Evolutionary conservation across 2,113 vertebrate species (phyloP).

Genomic region (Hiodon alosoides): DNA sequence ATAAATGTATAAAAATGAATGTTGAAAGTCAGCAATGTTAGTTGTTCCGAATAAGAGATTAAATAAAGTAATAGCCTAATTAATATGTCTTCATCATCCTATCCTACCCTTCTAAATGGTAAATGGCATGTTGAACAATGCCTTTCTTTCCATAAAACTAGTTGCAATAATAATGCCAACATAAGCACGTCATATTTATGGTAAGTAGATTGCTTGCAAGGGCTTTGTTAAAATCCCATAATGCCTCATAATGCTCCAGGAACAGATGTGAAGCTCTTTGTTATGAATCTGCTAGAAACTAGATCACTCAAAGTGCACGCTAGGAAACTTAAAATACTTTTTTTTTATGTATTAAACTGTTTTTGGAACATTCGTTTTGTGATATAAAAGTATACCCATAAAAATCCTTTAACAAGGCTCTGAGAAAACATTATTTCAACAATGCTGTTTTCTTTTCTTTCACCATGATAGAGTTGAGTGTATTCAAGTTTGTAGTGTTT

Average conservation of each 20-base stretch:
- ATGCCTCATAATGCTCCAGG: constrained; percentile 7
- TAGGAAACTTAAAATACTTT: background rate
- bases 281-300: constrained; percentile 1
- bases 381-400: background rate
- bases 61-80: background rate
- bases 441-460: background rate
- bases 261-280: background rate
- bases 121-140: background rate
- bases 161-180: background rate
- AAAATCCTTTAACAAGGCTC: constrained; percentile 4
- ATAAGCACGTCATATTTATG: constrained; percentile 2
- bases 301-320: background rate
- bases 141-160: background rate
- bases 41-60: background rate
- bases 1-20: too few species aligned
- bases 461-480: background rate
- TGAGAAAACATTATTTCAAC: background rate
- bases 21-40: too few species aligned
- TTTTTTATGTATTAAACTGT: background rate
- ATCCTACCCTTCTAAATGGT: background rate
- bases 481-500: background rate
- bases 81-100: background rate
- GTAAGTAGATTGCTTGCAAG: background rate
- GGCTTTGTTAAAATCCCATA: constrained; percentile 3
- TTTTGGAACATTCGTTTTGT: background rate